These are phyloP conservation scores for Hippocampus kuda DNA, from an alignment of 2,797 vertebrate species.

Conservation along the genomic window DNA sequence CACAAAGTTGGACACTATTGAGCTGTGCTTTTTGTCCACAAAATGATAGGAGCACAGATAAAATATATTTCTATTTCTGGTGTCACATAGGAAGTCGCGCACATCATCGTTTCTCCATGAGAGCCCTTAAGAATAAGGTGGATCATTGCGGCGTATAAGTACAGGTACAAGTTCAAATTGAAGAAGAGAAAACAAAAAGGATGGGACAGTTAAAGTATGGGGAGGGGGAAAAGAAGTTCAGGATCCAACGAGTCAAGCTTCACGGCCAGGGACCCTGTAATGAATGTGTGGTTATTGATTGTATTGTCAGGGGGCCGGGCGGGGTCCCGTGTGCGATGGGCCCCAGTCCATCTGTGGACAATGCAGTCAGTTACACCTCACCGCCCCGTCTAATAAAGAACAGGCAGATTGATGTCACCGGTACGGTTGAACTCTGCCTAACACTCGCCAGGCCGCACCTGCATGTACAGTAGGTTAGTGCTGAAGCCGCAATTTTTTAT, in stretches of 20 bases:
- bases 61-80: not conserved
- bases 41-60: too few relatives aligned
- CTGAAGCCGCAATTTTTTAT: slow-evolving; percentile 33
- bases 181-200: not conserved
- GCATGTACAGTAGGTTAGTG: slow-evolving; percentile 14
- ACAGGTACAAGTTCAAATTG: slow-evolving; percentile 2
- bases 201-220: not conserved
- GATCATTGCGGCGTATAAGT: not conserved
- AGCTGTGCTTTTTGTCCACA: too few relatives aligned
- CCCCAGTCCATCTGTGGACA: slow-evolving; percentile 77
- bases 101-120: too few relatives aligned
- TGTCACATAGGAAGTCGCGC: too few relatives aligned
- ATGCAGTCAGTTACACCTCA: slow-evolving; percentile 77
- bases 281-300: slow-evolving; percentile 73
- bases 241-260: slow-evolving; percentile 22
- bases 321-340: slow-evolving; percentile 60
- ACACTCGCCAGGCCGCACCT: slow-evolving; percentile 47
- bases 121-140: too few relatives aligned
- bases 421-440: slow-evolving; percentile 67
- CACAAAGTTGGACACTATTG: too few relatives aligned
- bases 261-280: slow-evolving; percentile 49
- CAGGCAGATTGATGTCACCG: slow-evolving; percentile 75
- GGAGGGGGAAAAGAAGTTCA: slow-evolving; percentile 18
- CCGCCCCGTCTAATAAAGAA: slow-evolving; percentile 75
- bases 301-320: slow-evolving; percentile 71